Percentiles rank a stretch among this genome's conserved stretches.
These are phyloP conservation scores for Daubentonia madagascariensis DNA, from an alignment of 2,113 vertebrate genomes.

Conservation along the genomic window DNA sequence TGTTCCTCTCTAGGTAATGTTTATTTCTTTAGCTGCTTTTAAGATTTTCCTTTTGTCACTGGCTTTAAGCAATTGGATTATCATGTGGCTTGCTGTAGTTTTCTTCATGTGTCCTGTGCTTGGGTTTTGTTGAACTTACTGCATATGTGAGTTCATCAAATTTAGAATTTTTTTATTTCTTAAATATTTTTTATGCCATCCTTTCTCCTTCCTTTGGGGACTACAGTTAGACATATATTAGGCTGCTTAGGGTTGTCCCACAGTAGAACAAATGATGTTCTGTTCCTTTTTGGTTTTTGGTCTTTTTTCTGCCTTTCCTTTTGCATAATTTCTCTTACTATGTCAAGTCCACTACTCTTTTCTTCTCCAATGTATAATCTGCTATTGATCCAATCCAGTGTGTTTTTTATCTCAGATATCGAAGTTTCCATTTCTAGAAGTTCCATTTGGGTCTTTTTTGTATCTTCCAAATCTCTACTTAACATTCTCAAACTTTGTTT, in stretches of 20 bases:
- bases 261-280: background rate
- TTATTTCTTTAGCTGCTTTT: background rate
- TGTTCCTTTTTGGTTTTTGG: background rate
- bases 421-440: background rate
- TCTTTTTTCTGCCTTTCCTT: background rate
- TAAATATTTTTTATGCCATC: background rate
- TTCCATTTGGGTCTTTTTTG: background rate
- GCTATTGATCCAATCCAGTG: background rate
- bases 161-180: background rate
- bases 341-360: background rate
- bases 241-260: background rate
- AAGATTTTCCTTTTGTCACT: constrained; percentile 10
- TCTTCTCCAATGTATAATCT: background rate
- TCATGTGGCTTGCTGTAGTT: background rate
- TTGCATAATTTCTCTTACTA: background rate
- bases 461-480: background rate
- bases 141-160: background rate
- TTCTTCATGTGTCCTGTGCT: background rate
- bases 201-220: background rate
- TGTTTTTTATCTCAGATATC: background rate
- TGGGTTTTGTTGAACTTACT: background rate
- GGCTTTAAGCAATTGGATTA: background rate
- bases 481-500: constrained; percentile 36
- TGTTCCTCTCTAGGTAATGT: background rate
- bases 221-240: background rate